Conservation (phyloP, 2,888 invertebrate species). For the Smittia aterrima region DNA sequence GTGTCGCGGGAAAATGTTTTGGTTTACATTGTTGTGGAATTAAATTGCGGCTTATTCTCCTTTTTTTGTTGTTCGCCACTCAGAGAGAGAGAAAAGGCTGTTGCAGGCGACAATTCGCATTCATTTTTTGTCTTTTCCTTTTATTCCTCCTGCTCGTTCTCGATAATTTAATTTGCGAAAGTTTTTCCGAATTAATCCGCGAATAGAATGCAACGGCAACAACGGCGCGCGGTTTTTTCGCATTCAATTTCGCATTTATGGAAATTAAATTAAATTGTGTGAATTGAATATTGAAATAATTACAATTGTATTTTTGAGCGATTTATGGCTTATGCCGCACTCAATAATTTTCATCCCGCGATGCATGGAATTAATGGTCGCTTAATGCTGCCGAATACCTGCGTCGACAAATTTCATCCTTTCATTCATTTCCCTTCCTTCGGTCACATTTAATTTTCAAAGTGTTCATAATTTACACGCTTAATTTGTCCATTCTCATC, state of each 20-base stretch:
- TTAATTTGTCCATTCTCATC: background rate
- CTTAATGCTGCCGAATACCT: background rate
- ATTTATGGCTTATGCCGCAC: too few species aligned
- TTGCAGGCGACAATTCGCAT: background rate
- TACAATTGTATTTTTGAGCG: conserved; percentile 19
- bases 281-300: conserved; percentile 39
- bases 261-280: conserved; percentile 38
- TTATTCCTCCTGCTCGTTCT: background rate
- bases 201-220: background rate
- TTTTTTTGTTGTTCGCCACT: conserved; percentile 1
- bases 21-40: conserved; percentile 38
- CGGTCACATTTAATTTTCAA: too few species aligned
- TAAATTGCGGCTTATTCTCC: conserved; percentile 25
- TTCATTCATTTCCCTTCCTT: too few species aligned
- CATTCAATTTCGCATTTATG: conserved; percentile 30
- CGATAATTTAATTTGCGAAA: background rate
- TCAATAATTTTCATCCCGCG: too few species aligned
- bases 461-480: background rate
- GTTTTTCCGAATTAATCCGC: background rate
- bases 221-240: background rate
- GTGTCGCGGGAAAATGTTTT: background rate
- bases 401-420: background rate
- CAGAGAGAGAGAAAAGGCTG: too few species aligned
- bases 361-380: conserved; percentile 11
- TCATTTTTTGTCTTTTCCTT: background rate